A percentile compares a stretch with the other conserved stretches of the same genome.
These are phyloP conservation scores for Rhizomys pruinosus DNA, from an alignment of 2,113 vertebrate species.

Conservation along the genomic window DNA sequence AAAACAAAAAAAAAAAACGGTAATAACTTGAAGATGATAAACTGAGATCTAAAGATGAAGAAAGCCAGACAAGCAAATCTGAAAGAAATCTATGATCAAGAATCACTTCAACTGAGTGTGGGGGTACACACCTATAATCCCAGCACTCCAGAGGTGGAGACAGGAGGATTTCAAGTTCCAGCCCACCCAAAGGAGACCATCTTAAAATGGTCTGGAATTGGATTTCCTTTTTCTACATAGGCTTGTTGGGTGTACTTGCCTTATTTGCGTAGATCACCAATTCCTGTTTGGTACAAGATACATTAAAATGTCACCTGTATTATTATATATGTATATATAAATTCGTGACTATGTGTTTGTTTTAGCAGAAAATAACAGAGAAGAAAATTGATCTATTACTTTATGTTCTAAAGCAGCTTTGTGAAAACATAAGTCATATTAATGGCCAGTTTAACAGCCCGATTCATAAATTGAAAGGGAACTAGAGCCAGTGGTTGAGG, in stretches of 20 bases:
- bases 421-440: not conserved
- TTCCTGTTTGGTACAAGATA: not conserved
- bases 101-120: not conserved
- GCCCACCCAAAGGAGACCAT: not conserved
- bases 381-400: not conserved
- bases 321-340: not conserved
- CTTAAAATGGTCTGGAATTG: not conserved
- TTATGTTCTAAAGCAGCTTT: not conserved
- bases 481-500: no score
- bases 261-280: not conserved
- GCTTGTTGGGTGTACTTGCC: not conserved
- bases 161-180: not conserved
- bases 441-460: not conserved
- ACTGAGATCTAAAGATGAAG: not conserved
- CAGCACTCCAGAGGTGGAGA: no score
- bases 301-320: not conserved
- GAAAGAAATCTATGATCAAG: not conserved
- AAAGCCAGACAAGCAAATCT: not conserved
- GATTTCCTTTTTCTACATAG: not conserved
- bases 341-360: not conserved
- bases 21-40: no score
- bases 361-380: not conserved
- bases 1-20: no score
- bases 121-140: no score
- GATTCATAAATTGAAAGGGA: not conserved